A percentile compares a stretch with the other conserved stretches of the same genome.
These are phyloP conservation scores for Cebidichthys violaceus DNA, from an alignment of 2,113 vertebrate species.

Conservation along the genomic window DNA sequence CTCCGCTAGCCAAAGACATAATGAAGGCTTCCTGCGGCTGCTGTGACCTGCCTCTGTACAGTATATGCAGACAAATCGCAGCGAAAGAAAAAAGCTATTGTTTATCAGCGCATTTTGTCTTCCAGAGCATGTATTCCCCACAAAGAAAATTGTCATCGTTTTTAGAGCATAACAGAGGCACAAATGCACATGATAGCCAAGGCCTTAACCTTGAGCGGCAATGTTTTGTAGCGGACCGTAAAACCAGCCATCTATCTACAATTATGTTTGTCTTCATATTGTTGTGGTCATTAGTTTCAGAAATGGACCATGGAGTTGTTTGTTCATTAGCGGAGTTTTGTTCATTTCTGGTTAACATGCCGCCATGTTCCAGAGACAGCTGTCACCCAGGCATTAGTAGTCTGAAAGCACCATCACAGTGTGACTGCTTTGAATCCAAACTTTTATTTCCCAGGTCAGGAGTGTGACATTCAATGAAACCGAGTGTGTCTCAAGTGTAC, in stretches of 20 bases:
- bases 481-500: conserved; percentile 91
- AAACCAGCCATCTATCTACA: conserved; percentile 39
- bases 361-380: conserved; percentile 73
- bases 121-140: conserved; percentile 39
- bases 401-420: conserved; percentile 68
- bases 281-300: conserved; percentile 70
- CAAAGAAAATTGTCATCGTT: conserved; percentile 61
- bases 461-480: conserved; percentile 91
- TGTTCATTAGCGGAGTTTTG: conserved; percentile 75
- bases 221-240: conserved; percentile 53
- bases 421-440: conserved; percentile 88
- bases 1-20: conserved; percentile 78
- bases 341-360: conserved; percentile 82
- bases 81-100: conserved; percentile 59
- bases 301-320: conserved; percentile 73
- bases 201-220: conserved; percentile 60
- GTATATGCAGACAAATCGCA: conserved; percentile 75
- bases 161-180: conserved; percentile 41
- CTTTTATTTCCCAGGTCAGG: conserved; percentile 92
- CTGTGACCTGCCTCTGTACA: conserved; percentile 73
- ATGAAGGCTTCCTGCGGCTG: conserved; percentile 81
- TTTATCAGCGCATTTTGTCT: conserved; percentile 56
- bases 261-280: conserved; percentile 58
- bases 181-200: conserved; percentile 29
- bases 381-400: conserved; percentile 90